Base-by-base conservation (phyloP, 64 coral and sea anemone species). In the Actinia tenebrosa region DNA sequence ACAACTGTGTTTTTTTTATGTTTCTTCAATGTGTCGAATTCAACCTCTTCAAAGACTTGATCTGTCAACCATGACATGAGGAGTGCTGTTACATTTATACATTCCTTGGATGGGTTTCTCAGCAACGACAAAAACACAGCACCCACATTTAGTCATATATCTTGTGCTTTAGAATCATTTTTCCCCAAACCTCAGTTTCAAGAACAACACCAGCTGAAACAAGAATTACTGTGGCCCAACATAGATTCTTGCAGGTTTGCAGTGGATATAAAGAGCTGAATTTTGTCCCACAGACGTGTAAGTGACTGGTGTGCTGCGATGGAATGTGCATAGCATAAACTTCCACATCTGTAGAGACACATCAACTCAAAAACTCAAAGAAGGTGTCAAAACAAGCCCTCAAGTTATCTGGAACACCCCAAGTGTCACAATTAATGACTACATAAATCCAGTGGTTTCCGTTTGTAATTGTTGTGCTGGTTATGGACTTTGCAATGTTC, bases 181-280 rank as follows among this genome's bases (percentile, higher is more conserved):
- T 54, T 43, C 46, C 56, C 86, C 86, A 87, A 19, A 88, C 53
- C 23, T 80, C 52, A 53, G 58, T 78, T 59, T 78, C 77, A 75
- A 25, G 27, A 59, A 72, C 86, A 80, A 71, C 86, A 45, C 77
- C 59, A 79, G 86, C 86, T 19, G 86, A 72, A 71, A 88, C 79
- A 47, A 88, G 79, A 44, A 88, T n/a, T 44, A 78, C 71, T 44
- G 56, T 88, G 30, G 79, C 56, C 59, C 72, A 25, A 80, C 71
- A 88, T 44, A 78, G 26, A 44, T 15, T 60, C 27, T 27, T 23
- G 79, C 86, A 88, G 56, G 86, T 80, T 64, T 88, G 86, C 56
- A 61, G 53, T 79, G 86, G 86, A 88, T 79, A 88, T 79, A 26
- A 37, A 20, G 77, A 30, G 53, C 56, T 71, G 66, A 19, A 71